phyloP scores from a whole-genome alignment of 2,113 vertebrate genomes.

The Nicator chloris region DNA sequence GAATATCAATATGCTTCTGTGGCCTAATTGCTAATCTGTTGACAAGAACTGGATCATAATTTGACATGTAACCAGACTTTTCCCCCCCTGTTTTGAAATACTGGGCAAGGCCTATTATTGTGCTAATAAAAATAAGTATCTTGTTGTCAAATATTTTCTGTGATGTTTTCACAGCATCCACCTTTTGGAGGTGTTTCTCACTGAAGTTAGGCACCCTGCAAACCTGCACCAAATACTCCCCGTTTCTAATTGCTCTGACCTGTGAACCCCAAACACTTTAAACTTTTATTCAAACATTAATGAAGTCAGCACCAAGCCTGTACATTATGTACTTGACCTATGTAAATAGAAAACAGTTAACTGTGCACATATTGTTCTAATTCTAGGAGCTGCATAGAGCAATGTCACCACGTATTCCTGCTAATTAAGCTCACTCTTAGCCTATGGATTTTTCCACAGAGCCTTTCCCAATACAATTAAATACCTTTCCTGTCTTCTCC shows the following conservation, averaged over 20 bases:
- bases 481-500: neutral
- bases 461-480: neutral
- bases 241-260: neutral
- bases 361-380: neutral
- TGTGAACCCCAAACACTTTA: neutral
- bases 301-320: neutral
- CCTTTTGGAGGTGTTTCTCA: neutral
- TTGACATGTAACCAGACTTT: neutral
- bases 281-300: neutral
- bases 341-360: neutral
- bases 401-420: neutral
- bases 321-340: neutral
- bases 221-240: neutral
- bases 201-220: neutral
- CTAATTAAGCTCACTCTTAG: neutral
- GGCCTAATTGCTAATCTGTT: constrained; percentile 17
- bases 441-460: neutral
- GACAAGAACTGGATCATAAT: constrained; percentile 8
- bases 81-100: neutral
- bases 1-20: neutral
- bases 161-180: neutral
- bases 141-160: neutral
- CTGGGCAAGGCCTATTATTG: neutral
- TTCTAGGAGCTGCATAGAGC: neutral
- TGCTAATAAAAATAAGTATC: neutral